Base-by-base conservation (phyloP, 2,113 vertebrate genomes). In the Festucalex cinctus region DNA sequence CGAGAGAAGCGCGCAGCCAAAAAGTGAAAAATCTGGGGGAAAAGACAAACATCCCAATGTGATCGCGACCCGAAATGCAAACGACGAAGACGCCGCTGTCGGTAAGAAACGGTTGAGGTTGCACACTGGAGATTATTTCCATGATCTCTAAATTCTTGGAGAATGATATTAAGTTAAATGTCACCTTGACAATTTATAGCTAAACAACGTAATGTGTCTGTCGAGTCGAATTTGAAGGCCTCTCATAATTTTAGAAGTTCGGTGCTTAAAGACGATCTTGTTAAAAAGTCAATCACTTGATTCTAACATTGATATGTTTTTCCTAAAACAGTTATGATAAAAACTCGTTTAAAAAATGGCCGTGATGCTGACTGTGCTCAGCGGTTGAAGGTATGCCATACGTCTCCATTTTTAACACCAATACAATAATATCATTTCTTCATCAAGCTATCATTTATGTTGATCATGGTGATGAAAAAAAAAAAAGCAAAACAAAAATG, bases 41-140 rank as follows among this genome's bases (percentile, higher is more conserved):
- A 85, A 81, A 67, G 63, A 65, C 73, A 82, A 79, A 71, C 63
- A 17, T 51, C 26, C 3, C 35, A 84, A 24, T 81, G 83, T 65
- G 70, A 73, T 32, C 2, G 54, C 13, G 16, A 57, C 3, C 54
- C 26, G 20, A 75, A 66, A 35, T 73, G 61, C 59, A 59, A 61
- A 22, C 10, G 19, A 63, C 54, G 68, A 75, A 77, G 78, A 83
- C 64, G 22, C 70, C 17, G 66, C 71, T 60, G 81, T 80, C 78
- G 77, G 86, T 87, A 88, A 86, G 85, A 73, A 41, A 66, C 13
- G 37, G 74, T 37, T 54, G 68, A 69, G 69, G 70, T n/a, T 68
- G 78, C 81, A 88, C 70, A 71, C 14, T 61, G 32, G 7, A 62
- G 59, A 65, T 10, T 14, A 32, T 48, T 67, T 57, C 57, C 36